A percentile compares a stretch with the other conserved stretches of the same genome.
Conservation (phyloP, 1,140 invertebrate species). For the Maconellicoccus hirsutus region DNA sequence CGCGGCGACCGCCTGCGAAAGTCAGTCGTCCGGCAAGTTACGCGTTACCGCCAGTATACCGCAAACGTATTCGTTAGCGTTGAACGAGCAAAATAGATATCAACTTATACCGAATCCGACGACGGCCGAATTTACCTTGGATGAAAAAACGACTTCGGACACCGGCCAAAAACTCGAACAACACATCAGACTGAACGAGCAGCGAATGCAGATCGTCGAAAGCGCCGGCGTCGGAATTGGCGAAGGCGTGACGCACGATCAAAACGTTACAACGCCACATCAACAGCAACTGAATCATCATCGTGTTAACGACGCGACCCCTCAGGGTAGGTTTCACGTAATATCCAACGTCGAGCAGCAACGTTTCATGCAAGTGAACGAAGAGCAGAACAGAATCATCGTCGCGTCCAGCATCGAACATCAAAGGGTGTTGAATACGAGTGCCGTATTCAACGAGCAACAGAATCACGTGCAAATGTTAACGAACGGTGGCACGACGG, state of each 20-base stretch:
- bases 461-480: not conserved
- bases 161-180: not conserved
- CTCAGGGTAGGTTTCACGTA: not conserved
- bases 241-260: not conserved
- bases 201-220: not conserved
- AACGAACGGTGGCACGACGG: not conserved
- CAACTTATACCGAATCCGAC: not conserved
- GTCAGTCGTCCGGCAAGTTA: not conserved
- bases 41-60: constrained; percentile 20
- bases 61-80: constrained; percentile 26
- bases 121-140: not conserved
- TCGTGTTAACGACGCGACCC: not conserved
- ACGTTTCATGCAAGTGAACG: constrained; percentile 20
- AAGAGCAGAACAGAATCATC: constrained; percentile 19
- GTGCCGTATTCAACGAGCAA: not conserved
- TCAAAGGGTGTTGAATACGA: constrained; percentile 22
- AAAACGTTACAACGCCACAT: too few species aligned
- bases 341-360: constrained; percentile 11
- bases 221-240: not conserved
- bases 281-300: not conserved
- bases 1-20: not conserved
- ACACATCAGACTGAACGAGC: not conserved
- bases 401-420: constrained; percentile 10
- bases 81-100: constrained; percentile 22
- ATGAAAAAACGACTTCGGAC: not conserved